Conservation (phyloP, 1,140 invertebrate genomes). For the Zophobas atratus region DNA sequence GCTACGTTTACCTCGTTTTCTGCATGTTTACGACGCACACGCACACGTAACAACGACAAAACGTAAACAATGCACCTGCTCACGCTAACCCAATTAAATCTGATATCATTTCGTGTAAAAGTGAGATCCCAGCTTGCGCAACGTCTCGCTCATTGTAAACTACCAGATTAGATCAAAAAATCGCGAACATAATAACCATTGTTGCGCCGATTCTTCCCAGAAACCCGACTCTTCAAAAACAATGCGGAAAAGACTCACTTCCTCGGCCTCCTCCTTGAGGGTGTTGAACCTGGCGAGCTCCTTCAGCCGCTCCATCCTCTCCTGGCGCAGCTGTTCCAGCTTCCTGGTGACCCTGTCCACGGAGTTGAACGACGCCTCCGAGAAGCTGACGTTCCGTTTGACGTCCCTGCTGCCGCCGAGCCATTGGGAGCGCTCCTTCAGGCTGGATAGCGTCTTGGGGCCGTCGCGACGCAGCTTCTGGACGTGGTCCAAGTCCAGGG, state of each 20-base stretch:
- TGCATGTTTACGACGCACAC: slow-evolving; percentile 2
- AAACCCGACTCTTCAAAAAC: neutral
- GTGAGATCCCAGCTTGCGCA: neutral
- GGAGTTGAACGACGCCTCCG: slow-evolving; percentile 70
- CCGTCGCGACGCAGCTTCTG: slow-evolving; percentile 70
- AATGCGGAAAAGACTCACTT: slow-evolving; percentile 67
- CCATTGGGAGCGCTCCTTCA: slow-evolving; percentile 70
- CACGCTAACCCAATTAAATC: too few species aligned
- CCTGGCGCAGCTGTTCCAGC: slow-evolving; percentile 71
- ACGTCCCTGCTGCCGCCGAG: slow-evolving; percentile 67
- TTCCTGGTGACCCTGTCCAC: slow-evolving; percentile 71
- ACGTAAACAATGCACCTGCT: neutral
- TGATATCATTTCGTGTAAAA: neutral
- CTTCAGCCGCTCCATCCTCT: slow-evolving; percentile 71
- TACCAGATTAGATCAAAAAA: neutral
- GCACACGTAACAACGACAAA: neutral
- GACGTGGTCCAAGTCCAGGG: slow-evolving; percentile 71
- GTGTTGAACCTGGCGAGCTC: slow-evolving; percentile 71
- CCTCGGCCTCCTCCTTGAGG: slow-evolving; percentile 72
- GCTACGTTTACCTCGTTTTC: slow-evolving; percentile 21
- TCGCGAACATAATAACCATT: neutral
- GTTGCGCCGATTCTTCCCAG: neutral
- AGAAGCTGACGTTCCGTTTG: slow-evolving; percentile 67
- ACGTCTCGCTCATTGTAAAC: neutral
- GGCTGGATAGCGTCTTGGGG: slow-evolving; percentile 66